A percentile compares a stretch with the other conserved stretches of the same genome.
These are phyloP conservation scores for Ethmia dodecea DNA, from an alignment of 2,888 invertebrate genomes.

Conservation along the genomic window DNA sequence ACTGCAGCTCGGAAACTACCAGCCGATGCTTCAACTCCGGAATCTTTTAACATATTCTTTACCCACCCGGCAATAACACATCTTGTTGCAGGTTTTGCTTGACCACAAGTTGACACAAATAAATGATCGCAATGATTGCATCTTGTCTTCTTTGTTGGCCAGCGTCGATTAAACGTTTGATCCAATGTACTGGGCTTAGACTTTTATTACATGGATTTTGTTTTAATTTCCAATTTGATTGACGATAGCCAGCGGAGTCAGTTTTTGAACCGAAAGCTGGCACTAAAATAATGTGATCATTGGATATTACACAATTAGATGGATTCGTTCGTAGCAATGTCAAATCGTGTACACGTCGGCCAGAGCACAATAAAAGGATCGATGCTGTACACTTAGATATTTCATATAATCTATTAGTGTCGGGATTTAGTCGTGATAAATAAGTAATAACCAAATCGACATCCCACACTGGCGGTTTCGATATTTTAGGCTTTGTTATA, in stretches of 20 bases:
- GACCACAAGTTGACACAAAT: neutral
- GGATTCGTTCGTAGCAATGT: neutral
- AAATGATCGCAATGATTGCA: neutral
- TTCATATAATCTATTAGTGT: neutral
- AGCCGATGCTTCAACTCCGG: neutral
- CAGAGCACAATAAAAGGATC: conserved; percentile 1
- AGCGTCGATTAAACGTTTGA: too few species aligned
- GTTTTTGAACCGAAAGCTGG: conserved; percentile 6
- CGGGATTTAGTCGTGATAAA: too few species aligned
- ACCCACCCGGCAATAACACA: neutral
- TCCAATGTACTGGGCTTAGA: neutral
- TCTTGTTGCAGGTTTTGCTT: neutral
- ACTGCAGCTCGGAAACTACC: neutral
- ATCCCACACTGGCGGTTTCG: conserved; percentile 7
- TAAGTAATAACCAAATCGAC: too few species aligned
- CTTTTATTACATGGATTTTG: neutral
- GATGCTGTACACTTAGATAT: neutral
- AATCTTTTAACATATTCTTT: neutral
- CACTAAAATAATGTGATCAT: neutral
- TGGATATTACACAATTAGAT: neutral
- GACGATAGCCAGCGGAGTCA: neutral
- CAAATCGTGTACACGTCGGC: conserved; percentile 2
- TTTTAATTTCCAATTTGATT: neutral
- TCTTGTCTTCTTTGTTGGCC: too few species aligned
- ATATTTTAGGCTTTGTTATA: conserved; percentile 1